phyloP scores from a whole-genome alignment of 1,140 invertebrate genomes.

The Calephelis virginiensis region DNA sequence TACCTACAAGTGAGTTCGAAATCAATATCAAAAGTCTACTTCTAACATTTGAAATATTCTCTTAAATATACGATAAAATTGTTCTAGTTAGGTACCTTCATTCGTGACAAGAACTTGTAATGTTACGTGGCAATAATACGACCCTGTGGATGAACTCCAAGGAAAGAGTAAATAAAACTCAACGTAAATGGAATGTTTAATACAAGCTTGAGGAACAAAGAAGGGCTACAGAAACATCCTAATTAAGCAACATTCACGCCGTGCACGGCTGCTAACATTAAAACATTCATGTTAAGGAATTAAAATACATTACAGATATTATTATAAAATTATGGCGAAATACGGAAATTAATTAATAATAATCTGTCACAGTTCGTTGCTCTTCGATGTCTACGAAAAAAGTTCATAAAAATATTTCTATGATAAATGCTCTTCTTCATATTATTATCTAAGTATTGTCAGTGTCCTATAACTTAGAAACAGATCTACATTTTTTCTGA shows the following conservation, averaged over 20 bases:
- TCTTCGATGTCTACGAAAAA: background rate
- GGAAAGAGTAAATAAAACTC: conserved; percentile 35
- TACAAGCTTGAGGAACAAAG: conserved; percentile 67
- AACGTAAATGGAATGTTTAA: conserved; percentile 49
- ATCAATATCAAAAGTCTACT: too few relatives aligned
- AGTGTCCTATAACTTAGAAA: too few relatives aligned
- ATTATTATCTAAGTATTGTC: background rate
- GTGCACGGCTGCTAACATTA: conserved; percentile 36
- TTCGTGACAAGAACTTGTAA: too few relatives aligned
- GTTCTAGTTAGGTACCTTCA: too few relatives aligned
- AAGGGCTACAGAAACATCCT: conserved; percentile 60
- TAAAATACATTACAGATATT: conserved; percentile 26
- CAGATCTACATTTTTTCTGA: too few relatives aligned
- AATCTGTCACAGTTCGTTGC: background rate
- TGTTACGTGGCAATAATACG: too few relatives aligned
- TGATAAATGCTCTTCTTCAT: background rate
- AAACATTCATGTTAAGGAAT: conserved; percentile 31
- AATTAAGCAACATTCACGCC: conserved; percentile 47
- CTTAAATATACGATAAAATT: too few relatives aligned
- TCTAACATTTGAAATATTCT: too few relatives aligned
- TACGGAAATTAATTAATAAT: conserved; percentile 1
- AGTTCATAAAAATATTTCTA: background rate
- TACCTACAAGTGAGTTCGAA: too few relatives aligned
- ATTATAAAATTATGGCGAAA: conserved; percentile 17
- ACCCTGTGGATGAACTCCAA: too few relatives aligned